phyloP scores from a whole-genome alignment of 2,113 vertebrate genomes.

The Oncorhynchus mykiss region DNA sequence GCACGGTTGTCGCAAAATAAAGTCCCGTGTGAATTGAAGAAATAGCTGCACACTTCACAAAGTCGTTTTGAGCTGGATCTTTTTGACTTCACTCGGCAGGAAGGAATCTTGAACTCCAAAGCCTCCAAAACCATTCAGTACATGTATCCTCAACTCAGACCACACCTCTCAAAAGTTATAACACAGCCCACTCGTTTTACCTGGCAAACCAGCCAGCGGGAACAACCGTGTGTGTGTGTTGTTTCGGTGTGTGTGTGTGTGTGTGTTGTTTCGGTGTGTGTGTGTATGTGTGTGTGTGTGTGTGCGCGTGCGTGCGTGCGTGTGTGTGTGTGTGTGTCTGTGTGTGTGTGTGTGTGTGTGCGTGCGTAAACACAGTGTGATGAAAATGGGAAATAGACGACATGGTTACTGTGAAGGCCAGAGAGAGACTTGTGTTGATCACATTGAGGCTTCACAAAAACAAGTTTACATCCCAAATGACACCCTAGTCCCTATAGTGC shows the following conservation, averaged over 20 bases:
- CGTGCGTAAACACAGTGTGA: background rate
- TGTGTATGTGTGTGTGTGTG: background rate
- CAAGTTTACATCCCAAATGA: background rate
- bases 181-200: conserved; percentile 26
- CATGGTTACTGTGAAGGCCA: no score
- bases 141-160: conserved; percentile 65
- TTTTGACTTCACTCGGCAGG: conserved; percentile 29
- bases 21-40: background rate
- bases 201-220: background rate
- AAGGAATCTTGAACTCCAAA: conserved; percentile 47
- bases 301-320: background rate
- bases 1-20: background rate
- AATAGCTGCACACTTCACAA: background rate
- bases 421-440: no score
- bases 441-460: background rate
- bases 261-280: background rate
- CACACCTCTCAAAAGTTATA: conserved; percentile 56
- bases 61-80: background rate
- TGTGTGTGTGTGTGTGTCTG: background rate
- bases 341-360: background rate
- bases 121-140: conserved; percentile 53
- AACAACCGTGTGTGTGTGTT: conserved; percentile 6
- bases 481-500: no score
- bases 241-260: background rate
- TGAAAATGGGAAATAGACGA: no score